phyloP scores from a whole-genome alignment of 1,140 invertebrate genomes.

The Diabrotica virgifera region DNA sequence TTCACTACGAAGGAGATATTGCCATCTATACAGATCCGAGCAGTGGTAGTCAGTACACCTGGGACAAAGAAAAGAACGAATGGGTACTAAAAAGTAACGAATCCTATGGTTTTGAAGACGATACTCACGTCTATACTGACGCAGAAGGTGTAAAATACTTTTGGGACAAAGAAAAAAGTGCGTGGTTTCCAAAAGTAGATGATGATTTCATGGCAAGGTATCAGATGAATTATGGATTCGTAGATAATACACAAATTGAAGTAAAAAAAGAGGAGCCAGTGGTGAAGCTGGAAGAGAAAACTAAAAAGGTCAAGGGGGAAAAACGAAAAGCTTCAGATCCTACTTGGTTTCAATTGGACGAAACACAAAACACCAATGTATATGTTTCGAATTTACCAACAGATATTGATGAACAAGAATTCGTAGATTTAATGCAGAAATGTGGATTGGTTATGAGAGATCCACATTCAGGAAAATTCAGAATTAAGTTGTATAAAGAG shows the following conservation, averaged over 20 bases:
- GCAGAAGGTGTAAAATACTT: constrained; percentile 86
- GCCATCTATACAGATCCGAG: constrained; percentile 73
- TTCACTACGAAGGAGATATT: constrained; percentile 64
- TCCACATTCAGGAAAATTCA: constrained; percentile 76
- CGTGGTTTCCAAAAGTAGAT: constrained; percentile 97
- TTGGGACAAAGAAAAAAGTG: constrained; percentile 86
- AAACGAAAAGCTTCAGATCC: constrained; percentile 53
- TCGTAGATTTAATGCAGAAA: constrained; percentile 90
- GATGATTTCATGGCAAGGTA: constrained; percentile 95
- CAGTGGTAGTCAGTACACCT: constrained; percentile 64
- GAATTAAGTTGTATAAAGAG: constrained; percentile 93
- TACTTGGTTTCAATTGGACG: constrained; percentile 92
- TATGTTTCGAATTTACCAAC: constrained; percentile 92
- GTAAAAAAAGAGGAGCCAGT: constrained; percentile 23
- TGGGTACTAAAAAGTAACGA: constrained; percentile 53
- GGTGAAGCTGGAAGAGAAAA: constrained; percentile 14
- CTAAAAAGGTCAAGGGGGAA: constrained; percentile 27
- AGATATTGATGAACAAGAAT: constrained; percentile 86
- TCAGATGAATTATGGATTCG: constrained; percentile 92
- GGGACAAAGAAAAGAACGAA: constrained; percentile 59
- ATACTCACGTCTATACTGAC: constrained; percentile 80
- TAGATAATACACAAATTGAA: constrained; percentile 52
- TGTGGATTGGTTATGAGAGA: constrained; percentile 95
- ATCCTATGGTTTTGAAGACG: constrained; percentile 71
- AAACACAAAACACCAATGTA: constrained; percentile 93